phyloP scores from a whole-genome alignment of 2,113 vertebrate genomes.

The Procavia capensis region DNA sequence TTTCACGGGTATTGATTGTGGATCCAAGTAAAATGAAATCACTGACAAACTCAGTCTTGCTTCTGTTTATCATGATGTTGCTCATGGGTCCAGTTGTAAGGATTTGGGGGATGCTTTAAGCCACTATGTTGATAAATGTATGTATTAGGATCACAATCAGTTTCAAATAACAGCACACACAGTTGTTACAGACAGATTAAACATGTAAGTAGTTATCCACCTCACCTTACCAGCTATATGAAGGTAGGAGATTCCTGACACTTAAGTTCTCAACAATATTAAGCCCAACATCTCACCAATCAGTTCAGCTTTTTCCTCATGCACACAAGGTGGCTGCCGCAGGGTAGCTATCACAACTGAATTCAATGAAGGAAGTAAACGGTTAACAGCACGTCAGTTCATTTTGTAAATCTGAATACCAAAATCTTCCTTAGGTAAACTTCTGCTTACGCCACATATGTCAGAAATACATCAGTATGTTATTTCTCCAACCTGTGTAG shows the following conservation, averaged over 20 bases:
- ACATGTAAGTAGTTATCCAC: not conserved
- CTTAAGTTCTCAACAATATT: not conserved
- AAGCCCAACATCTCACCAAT: not conserved
- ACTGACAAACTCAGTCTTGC: too few species aligned
- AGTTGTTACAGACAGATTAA: not conserved
- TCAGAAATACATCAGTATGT: not conserved
- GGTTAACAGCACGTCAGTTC: not conserved
- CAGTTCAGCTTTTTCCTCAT: not conserved
- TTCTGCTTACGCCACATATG: not conserved
- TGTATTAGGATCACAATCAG: not conserved
- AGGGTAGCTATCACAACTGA: not conserved
- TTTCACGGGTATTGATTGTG: too few species aligned
- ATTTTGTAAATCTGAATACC: not conserved
- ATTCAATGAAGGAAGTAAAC: not conserved
- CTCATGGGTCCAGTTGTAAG: too few species aligned
- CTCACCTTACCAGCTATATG: not conserved
- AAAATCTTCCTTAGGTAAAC: not conserved
- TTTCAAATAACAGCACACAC: not conserved
- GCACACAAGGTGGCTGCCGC: not conserved
- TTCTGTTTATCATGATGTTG: too few species aligned
- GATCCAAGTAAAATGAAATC: too few species aligned
- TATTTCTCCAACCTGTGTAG: not conserved
- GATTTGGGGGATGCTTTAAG: too few species aligned
- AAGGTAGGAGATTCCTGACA: not conserved
- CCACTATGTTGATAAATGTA: not conserved